Percentiles rank a stretch among this genome's conserved stretches.
These are phyloP conservation scores for Drosophila littoralis DNA, from an alignment of 1,140 invertebrate species.

Conservation along the genomic window DNA sequence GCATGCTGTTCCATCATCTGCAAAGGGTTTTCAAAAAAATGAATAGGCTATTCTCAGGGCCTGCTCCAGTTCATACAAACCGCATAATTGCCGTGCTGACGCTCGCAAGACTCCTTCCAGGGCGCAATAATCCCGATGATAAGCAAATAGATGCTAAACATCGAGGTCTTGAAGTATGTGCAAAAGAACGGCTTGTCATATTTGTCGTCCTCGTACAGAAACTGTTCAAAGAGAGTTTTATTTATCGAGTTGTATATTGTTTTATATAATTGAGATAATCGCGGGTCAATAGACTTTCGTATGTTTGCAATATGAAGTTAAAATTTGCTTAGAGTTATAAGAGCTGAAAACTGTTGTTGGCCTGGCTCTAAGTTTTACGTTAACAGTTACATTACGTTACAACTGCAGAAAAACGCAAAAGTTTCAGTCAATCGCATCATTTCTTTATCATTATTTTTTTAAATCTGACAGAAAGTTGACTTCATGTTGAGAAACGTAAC, in stretches of 20 bases:
- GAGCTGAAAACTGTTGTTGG: too few species aligned
- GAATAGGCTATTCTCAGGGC: not conserved
- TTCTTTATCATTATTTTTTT: too few species aligned
- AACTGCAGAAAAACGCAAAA: too few species aligned
- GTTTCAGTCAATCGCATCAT: too few species aligned
- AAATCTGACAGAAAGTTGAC: too few species aligned
- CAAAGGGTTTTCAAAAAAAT: not conserved
- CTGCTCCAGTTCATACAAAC: constrained; percentile 70
- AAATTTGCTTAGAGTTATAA: too few species aligned
- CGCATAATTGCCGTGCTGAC: constrained; percentile 87
- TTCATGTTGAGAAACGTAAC: too few species aligned
- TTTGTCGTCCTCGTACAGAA: constrained; percentile 91
- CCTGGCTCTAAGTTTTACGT: too few species aligned
- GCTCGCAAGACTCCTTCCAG: constrained; percentile 91
- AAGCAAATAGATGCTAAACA: constrained; percentile 93
- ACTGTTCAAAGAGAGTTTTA: constrained; percentile 86
- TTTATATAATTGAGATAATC: not conserved
- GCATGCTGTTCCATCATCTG: constrained; percentile 88
- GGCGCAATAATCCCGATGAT: constrained; percentile 93
- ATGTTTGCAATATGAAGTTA: too few species aligned
- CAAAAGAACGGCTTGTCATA: constrained; percentile 95
- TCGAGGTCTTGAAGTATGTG: constrained; percentile 94
- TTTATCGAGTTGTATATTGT: not conserved
- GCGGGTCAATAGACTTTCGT: too few species aligned
- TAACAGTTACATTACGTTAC: too few species aligned